Base-by-base conservation (phyloP, 1,140 invertebrate species). In the Drosophila subpulchrella region DNA sequence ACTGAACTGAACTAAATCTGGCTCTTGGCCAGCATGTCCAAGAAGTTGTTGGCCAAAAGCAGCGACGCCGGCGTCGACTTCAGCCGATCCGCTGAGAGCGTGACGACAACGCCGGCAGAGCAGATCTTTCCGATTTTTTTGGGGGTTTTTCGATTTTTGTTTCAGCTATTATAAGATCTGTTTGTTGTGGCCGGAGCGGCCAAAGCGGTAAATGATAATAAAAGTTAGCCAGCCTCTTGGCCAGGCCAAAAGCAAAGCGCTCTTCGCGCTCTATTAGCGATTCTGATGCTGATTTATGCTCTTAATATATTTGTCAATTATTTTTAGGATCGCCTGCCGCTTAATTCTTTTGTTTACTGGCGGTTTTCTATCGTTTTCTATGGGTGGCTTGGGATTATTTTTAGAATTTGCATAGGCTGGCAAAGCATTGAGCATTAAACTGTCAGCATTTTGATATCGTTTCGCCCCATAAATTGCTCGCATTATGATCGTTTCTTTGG, bases 1-100 rank as follows among this genome's bases (percentile, higher is more conserved):
- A 91, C 85, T 90, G 90, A 91, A 91, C 86, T 90, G 90, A 91
- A 91, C 90, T 86, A 91, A 91, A 91, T 91, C 82, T 91, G 72
- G 83, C 85, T 84, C 83, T 89, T 77, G 84, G 82, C 79, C 80
- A 89, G 83, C 90, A 88, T 91, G 90, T 91, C 90, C 90, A 91
- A 91, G 90, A 91, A 91, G 90, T 91, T 91, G 90, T 85, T 91
- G 90, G 85, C 80, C 80, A 75, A 75, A 46, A 46, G 42, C 42
- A 38, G 41, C 55, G 44, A 61, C 67, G 48, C 39, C 46, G 47
- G 42, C 50, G 51, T 48, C 47, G 36, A 80, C 70, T 42, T 44
- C 42, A 42, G 75, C 50, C 46, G 55, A 67, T 50, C 38, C 12
- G 68, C 76, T 76, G 84, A 81, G 76, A 84, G 84, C 85, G 72